phyloP scores from a whole-genome alignment of 2,888 invertebrate genomes.

The Stenoptilia bipunctidactyla region DNA sequence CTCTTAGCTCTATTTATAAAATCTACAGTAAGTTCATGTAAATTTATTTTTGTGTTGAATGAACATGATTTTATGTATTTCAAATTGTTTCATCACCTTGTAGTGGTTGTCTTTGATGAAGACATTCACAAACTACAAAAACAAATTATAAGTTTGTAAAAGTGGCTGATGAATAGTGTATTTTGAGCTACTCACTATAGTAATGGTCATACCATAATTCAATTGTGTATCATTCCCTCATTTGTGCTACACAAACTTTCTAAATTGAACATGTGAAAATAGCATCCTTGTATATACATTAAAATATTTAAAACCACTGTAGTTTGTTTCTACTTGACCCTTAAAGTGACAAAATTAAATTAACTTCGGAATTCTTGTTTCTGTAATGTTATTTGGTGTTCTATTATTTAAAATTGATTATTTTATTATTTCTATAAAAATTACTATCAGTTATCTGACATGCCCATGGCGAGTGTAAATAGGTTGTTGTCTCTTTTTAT shows the following conservation, averaged over 20 bases:
- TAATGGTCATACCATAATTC: conserved; percentile 19
- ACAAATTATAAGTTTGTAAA: not conserved
- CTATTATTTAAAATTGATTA: too few relatives aligned
- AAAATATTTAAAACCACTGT: not conserved
- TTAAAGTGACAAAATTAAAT: too few relatives aligned
- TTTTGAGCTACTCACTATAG: conserved; percentile 16
- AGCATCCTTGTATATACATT: not conserved
- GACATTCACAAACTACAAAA: too few relatives aligned
- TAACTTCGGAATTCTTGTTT: too few relatives aligned
- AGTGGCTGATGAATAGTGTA: conserved; percentile 22
- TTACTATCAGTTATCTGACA: too few relatives aligned
- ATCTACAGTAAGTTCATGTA: conserved; percentile 63
- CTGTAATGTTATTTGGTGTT: too few relatives aligned
- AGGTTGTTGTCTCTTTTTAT: too few relatives aligned
- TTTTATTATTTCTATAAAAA: too few relatives aligned
- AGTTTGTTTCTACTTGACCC: too few relatives aligned
- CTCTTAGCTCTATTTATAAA: conserved; percentile 38
- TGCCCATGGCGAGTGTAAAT: too few relatives aligned
- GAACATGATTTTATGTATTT: conserved; percentile 43
- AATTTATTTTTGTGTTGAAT: conserved; percentile 57
- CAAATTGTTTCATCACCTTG: conserved; percentile 34
- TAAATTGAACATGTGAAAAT: conserved; percentile 3
- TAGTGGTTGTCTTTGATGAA: conserved; percentile 21
- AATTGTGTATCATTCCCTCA: conserved; percentile 55
- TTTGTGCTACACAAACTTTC: conserved; percentile 16